Evolutionary conservation across 2,888 invertebrate species (phyloP), one percentile per base, ranked within the genome.

Genomic region (Epirrhoe alternata): DNA sequence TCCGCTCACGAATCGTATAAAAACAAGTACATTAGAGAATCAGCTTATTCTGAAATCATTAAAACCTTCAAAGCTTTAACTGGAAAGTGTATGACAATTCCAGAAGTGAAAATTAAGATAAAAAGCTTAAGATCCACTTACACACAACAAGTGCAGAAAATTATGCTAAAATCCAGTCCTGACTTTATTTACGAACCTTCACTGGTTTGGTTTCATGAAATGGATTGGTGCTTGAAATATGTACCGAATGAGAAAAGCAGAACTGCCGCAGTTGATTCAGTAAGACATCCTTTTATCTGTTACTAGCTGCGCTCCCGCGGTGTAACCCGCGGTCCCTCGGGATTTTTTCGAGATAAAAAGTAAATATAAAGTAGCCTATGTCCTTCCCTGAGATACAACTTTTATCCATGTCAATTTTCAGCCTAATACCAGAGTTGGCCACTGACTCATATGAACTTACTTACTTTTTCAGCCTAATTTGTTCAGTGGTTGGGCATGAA

Each of bases 91-190:
- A 69, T 92, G 33, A 77, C 78, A 17, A 69, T 87, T n/a, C 80
- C 83, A 0, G 93, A 94, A 77, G 87, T 93, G 1, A 93, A 90
- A 78, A 84, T 86, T 72, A 94, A 94, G 79, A 93, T 94, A 47
- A 93, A 92, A 73, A 93, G 89, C 69, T 78, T 94, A 7, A 80
- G 93, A 64, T 89, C 90, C n/a, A 94, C 94, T 0, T 94, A 94
- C 55, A 77, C 82, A 12, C 94, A 94, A 73, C 88, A 94, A 80
- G 84, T 94, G 1, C 84, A 88, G 64, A 94, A 94, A 81, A 90
- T 94, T 69, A 72, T 90, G 24, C 82, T 85, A 45, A 89, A 86
- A 77, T 90, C 91, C 0, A 85, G 82, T 47, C 89, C 90, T 0
- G 84, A 89, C 63, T 78, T 74, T 0, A 86, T 89, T 24, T 90